Percentiles rank a stretch among this genome's conserved stretches.
phyloP scores from a whole-genome alignment of 2,888 invertebrate genomes.

The Chydorus sphaericus region DNA sequence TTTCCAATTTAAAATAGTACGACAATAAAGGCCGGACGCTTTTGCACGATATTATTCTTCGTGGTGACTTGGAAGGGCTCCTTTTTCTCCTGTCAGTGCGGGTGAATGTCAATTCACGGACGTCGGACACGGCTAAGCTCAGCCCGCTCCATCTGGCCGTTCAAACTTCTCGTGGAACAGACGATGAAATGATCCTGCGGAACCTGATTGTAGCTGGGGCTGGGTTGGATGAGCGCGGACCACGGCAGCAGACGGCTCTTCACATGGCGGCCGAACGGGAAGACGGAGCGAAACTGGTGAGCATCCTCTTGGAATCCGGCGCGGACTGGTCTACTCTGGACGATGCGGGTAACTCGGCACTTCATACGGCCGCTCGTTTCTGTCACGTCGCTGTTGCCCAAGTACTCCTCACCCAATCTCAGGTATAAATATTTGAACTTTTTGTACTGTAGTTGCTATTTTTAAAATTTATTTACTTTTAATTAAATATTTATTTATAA shows the following conservation, averaged over 20 bases:
- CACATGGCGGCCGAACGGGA: slow-evolving; percentile 71
- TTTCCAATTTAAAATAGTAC: slow-evolving; percentile 41
- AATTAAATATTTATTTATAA: too few relatives aligned
- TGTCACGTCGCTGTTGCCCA: slow-evolving; percentile 54
- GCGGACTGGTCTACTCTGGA: slow-evolving; percentile 67
- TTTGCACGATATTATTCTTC: slow-evolving; percentile 83
- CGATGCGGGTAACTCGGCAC: slow-evolving; percentile 58
- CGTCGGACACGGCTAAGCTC: slow-evolving; percentile 70
- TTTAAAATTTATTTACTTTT: too few relatives aligned
- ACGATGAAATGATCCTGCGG: slow-evolving; percentile 33
- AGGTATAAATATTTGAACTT: too few relatives aligned
- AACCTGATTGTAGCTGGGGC: slow-evolving; percentile 80
- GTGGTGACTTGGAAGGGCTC: slow-evolving; percentile 83
- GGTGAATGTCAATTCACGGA: slow-evolving; percentile 83
- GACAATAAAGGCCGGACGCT: slow-evolving; percentile 87
- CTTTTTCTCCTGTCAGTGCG: slow-evolving; percentile 75
- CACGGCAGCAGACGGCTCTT: slow-evolving; percentile 61
- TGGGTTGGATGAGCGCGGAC: slow-evolving; percentile 37
- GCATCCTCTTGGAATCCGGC: slow-evolving; percentile 58
- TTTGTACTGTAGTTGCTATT: too few relatives aligned
- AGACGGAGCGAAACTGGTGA: slow-evolving; percentile 47
- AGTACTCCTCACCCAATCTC: slow-evolving; percentile 58
- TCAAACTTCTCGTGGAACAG: slow-evolving; percentile 38
- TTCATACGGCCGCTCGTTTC: slow-evolving; percentile 61
- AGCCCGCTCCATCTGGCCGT: slow-evolving; percentile 86